Conservation (phyloP, 2,888 invertebrate genomes). For the Andrena chrysosceles region DNA sequence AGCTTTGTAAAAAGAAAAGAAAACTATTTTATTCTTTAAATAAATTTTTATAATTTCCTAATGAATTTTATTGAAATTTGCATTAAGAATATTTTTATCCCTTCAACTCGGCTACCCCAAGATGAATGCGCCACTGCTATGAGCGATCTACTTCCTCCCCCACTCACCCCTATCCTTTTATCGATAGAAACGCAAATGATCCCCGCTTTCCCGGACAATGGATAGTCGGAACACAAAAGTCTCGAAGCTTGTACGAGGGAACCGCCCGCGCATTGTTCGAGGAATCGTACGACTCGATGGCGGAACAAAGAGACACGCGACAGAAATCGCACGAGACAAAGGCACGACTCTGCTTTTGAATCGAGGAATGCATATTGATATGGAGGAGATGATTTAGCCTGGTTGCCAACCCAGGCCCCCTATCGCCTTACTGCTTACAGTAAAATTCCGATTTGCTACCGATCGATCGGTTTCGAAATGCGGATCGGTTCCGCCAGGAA, state of each 20-base stretch:
- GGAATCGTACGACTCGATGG: background rate
- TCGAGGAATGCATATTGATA: background rate
- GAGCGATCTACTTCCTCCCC: background rate
- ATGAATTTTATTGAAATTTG: no score
- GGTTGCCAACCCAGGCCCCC: background rate
- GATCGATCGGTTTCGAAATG: background rate
- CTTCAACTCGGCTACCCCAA: no score
- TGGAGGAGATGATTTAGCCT: background rate
- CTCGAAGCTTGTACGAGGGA: background rate
- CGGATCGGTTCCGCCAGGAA: background rate
- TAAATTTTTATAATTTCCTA: no score
- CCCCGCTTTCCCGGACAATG: conserved; percentile 27
- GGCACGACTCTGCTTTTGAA: background rate
- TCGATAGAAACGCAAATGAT: conserved; percentile 3
- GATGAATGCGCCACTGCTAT: conserved; percentile 4
- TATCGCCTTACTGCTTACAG: no score
- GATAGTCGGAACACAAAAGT: conserved; percentile 9
- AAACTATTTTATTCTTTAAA: no score
- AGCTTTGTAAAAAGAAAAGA: no score
- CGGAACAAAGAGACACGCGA: background rate
- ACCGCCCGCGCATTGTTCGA: conserved; percentile 12
- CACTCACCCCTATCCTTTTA: conserved; percentile 3
- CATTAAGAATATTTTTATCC: no score
- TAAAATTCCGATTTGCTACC: background rate
- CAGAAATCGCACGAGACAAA: background rate